Base-by-base conservation (phyloP, 2,797 vertebrate genomes). In the Sebastes diaconus region DNA sequence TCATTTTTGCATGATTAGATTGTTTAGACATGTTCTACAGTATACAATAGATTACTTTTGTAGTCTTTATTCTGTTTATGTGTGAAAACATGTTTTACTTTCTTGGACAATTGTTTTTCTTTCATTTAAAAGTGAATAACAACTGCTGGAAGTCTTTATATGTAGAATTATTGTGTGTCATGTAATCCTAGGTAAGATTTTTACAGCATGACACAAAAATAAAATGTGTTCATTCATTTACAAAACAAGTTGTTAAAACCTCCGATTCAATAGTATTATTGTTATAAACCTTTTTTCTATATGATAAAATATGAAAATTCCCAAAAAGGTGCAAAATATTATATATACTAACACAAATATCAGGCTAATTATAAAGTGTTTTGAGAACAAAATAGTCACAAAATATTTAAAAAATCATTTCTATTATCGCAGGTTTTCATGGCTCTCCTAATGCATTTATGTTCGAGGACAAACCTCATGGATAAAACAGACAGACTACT, bases 331-430 rank as follows among this genome's bases (percentile, higher is more conserved):
- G 10, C 13, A 10, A 36, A 36, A 36, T 14, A 20, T 18, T 25
- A 18, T 5, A 24, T n/a, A 32, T 12, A 52, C 9, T 18, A 8
- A 52, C 14, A 36, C 0, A 4, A 0, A 25, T 5, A 34, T 3
- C 14, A 11, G 12, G 11, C 11, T 60, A 1, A 46, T 63, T 20
- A 46, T 8, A 0, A 20, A 16, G 14, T 34, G 14, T 34, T 34
- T 34, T 55, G 5, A n/a, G n/a, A n/a, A n/a, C n/a, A n/a, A n/a
- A n/a, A n/a, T n/a, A n/a, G n/a, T n/a, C n/a, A n/a, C n/a, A n/a
- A n/a, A n/a, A n/a, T n/a, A n/a, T n/a, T n/a, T n/a, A n/a, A n/a
- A n/a, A n/a, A n/a, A n/a, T n/a, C n/a, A n/a, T n/a, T n/a, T n/a
- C n/a, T n/a, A n/a, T n/a, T n/a, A n/a, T n/a, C n/a, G n/a, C n/a